Evolutionary conservation across 2,888 invertebrate species (phyloP), one percentile per base, ranked within the genome.

Genomic region (Vanessa cardui): DNA sequence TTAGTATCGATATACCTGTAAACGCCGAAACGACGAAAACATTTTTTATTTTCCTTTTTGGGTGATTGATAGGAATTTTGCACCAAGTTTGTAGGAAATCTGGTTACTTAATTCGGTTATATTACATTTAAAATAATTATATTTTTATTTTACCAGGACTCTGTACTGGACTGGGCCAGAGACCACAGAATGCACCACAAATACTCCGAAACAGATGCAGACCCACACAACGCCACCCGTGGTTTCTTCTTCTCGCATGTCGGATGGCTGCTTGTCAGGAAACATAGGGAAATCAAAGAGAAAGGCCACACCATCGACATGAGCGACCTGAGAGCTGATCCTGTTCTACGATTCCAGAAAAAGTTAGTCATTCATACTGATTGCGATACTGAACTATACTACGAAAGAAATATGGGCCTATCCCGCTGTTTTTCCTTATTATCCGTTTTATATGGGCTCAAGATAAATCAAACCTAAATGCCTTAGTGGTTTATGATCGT

Each of bases 241-340:
- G 99, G 99, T 4, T 98, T 99, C 93, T 99, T 99, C 94, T 99
- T 99, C 89, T 95, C 98, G 0, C 99, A 99, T 86, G 94, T 99
- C 66, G 99, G 99, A 68, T 99, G 99, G 99, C 92, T 99, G 70
- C 86, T 99, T 68, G 96, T 96, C 82, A 95, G 95, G 76, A 99
- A 99, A 86, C 99, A 99, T 83, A 97, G 97, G 0, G 96, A 97
- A 77, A 97, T 99, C 70, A 96, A 95, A 78, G 94, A 94, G 62
- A 98, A 98, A 82, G 98, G 98, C 70, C 96, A 96, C 79, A 94
- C 95, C 54, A 94, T 99, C 63, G 98, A 98, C 83, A 80, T 98
- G 79, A 96, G 95, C 58, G 99, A 99, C 85, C 94, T 99, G 54
- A 93, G 94, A 77, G 90, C 90, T 44, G 98, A 99, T 84, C 96